Evolutionary conservation across 2,888 invertebrate species (phyloP).

Genomic region (Archips crataeganus): DNA sequence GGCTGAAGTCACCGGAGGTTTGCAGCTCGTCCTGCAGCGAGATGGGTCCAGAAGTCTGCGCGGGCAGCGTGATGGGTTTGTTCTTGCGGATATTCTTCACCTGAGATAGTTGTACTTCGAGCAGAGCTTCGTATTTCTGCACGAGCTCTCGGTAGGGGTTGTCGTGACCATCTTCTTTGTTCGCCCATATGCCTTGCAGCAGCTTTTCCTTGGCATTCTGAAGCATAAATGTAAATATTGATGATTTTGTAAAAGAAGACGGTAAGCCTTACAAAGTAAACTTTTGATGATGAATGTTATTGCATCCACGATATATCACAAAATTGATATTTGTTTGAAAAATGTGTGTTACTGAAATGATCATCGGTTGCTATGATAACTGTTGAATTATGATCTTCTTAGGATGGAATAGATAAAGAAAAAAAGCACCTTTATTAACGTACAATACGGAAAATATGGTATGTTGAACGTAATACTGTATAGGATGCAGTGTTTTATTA

Average conservation of each 20-base stretch:
- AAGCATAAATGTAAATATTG: constrained; percentile 47
- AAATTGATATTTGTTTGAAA: constrained; percentile 28
- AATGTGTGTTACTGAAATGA: constrained; percentile 39
- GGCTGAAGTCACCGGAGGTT: constrained; percentile 90
- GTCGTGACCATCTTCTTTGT: constrained; percentile 82
- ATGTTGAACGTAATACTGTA: constrained; percentile 25
- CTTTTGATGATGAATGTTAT: constrained; percentile 33
- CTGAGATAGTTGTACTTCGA: constrained; percentile 90
- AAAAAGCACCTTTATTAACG: constrained; percentile 9
- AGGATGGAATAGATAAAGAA: constrained; percentile 32
- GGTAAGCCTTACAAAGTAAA: constrained; percentile 15
- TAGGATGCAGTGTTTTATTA: constrained; percentile 17
- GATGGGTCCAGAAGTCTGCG: constrained; percentile 69
- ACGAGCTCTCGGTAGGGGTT: constrained; percentile 93
- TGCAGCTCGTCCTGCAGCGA: constrained; percentile 91
- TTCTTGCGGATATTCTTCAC: constrained; percentile 81
- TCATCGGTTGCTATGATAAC: constrained; percentile 15
- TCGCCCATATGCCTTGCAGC: constrained; percentile 83
- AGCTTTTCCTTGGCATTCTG: constrained; percentile 83
- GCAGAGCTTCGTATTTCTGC: constrained; percentile 93
- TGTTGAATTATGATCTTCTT: constrained; percentile 15
- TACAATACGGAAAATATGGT: constrained; percentile 20
- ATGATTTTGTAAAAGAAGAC: constrained; percentile 28
- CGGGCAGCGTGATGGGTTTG: constrained; percentile 61
- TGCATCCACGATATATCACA: constrained; percentile 19